Percentiles rank a stretch among this genome's conserved stretches.
These are phyloP conservation scores for Microctonus hyperodae DNA, from an alignment of 2,888 invertebrate species.

Conservation along the genomic window DNA sequence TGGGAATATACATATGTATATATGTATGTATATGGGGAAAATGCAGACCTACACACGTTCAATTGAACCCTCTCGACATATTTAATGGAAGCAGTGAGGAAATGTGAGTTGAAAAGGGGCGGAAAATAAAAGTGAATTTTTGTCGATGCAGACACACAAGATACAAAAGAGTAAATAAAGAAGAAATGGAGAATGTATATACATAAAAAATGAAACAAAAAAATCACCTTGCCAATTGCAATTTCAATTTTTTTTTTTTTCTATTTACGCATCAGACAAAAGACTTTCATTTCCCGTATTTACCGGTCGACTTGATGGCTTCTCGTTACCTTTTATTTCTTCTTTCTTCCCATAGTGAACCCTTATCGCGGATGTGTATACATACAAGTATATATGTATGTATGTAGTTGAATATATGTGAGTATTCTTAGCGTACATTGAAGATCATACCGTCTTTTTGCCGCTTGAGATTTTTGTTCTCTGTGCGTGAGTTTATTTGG, in stretches of 20 bases:
- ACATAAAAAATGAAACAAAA: slow-evolving; percentile 33
- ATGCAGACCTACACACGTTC: slow-evolving; percentile 37
- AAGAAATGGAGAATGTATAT: slow-evolving; percentile 1
- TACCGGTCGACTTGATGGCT: slow-evolving; percentile 36
- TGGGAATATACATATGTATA: slow-evolving; percentile 45
- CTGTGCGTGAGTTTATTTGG: background rate
- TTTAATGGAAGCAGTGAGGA: slow-evolving; percentile 1
- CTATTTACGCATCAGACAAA: slow-evolving; percentile 31
- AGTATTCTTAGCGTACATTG: background rate
- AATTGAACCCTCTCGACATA: slow-evolving; percentile 5
- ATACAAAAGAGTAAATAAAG: background rate
- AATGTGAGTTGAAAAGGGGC: background rate
- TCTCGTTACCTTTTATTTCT: slow-evolving; percentile 51
- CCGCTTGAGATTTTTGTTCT: slow-evolving; percentile 17
- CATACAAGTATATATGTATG: no score
- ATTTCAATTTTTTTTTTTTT: slow-evolving; percentile 23
- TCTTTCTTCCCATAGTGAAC: slow-evolving; percentile 31
- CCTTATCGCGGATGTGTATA: background rate
- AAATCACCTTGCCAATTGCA: slow-evolving; percentile 23
- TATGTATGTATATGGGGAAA: slow-evolving; percentile 36
- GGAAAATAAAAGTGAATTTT: slow-evolving; percentile 5
- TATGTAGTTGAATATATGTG: no score
- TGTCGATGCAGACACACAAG: background rate
- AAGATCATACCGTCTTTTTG: slow-evolving; percentile 17
- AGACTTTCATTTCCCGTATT: slow-evolving; percentile 50